These are phyloP conservation scores for Eira barbara DNA, from an alignment of 2,113 vertebrate species.

Conservation along the genomic window DNA sequence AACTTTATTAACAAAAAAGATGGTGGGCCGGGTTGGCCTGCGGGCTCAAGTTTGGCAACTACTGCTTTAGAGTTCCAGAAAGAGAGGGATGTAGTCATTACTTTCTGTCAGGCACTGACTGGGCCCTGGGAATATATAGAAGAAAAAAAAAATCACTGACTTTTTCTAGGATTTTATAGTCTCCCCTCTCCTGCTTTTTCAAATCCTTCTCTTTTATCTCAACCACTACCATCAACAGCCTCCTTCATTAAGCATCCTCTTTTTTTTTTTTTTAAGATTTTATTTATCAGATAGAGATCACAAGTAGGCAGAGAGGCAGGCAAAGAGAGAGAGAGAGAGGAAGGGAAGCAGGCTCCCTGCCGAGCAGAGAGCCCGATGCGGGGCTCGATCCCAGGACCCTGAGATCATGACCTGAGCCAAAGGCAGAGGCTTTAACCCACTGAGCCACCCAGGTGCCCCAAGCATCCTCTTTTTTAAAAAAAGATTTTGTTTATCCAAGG, in stretches of 20 bases:
- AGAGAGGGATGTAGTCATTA: background rate
- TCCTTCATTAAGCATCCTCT: background rate
- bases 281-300: too few relatives aligned
- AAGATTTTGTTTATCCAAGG: too few relatives aligned
- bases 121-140: background rate
- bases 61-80: too few relatives aligned
- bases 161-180: background rate
- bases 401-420: too few relatives aligned
- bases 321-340: too few relatives aligned
- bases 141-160: background rate
- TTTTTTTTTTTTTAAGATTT: too few relatives aligned
- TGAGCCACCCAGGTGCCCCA: too few relatives aligned
- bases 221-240: background rate
- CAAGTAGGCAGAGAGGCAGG: too few relatives aligned
- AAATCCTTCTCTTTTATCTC: background rate
- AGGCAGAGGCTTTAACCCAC: too few relatives aligned
- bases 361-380: too few relatives aligned
- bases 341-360: too few relatives aligned
- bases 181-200: background rate
- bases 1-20: background rate
- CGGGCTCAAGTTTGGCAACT: background rate
- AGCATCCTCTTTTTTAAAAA: background rate
- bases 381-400: too few relatives aligned
- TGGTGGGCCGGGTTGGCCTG: fast-evolving
- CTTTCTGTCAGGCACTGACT: background rate